phyloP scores from a whole-genome alignment of 2,113 vertebrate species.

The Semicossyphus pulcher region DNA sequence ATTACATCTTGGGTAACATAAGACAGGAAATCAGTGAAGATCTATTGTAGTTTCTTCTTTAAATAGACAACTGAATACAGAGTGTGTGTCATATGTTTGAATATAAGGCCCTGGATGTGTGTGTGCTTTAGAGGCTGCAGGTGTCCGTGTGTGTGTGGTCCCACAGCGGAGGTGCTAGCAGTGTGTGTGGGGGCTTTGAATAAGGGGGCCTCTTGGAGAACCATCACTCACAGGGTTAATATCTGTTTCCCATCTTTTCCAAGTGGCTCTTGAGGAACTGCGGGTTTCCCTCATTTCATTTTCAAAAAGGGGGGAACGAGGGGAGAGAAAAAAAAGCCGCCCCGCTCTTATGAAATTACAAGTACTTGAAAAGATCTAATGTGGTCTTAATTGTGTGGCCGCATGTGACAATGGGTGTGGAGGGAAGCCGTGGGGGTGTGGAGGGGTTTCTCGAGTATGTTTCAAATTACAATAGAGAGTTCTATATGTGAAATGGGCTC shows the following conservation, averaged over 20 bases:
- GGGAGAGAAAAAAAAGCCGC: conserved; percentile 44
- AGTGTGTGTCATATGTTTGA: conserved; percentile 39
- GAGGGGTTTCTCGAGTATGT: conserved; percentile 74
- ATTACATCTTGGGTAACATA: conserved; percentile 33
- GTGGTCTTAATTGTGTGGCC: conserved; percentile 85
- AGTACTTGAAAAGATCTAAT: conserved; percentile 88
- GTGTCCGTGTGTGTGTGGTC: conserved; percentile 83
- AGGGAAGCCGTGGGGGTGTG: conserved; percentile 61
- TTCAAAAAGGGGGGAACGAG: conserved; percentile 54
- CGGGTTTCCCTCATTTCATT: conserved; percentile 75
- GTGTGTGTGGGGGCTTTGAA: conserved; percentile 47
- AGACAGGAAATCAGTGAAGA: conserved; percentile 43
- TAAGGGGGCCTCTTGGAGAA: conserved; percentile 78
- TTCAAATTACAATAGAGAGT: conserved; percentile 82
- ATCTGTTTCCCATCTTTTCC: conserved; percentile 86
- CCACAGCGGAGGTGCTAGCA: conserved; percentile 48
- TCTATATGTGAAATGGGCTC: conserved; percentile 65
- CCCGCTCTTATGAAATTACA: conserved; percentile 86
- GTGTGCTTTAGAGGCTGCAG: conserved; percentile 56
- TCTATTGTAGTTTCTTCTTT: conserved; percentile 38
- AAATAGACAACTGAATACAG: conserved; percentile 40
- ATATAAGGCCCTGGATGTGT: conserved; percentile 32
- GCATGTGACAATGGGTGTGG: conserved; percentile 75
- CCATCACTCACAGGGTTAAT: conserved; percentile 80
- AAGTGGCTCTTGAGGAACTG: conserved; percentile 82